Evolutionary conservation across 1,140 invertebrate species (phyloP), one percentile per base, ranked within the genome.

Genomic region (Calephelis virginiensis): DNA sequence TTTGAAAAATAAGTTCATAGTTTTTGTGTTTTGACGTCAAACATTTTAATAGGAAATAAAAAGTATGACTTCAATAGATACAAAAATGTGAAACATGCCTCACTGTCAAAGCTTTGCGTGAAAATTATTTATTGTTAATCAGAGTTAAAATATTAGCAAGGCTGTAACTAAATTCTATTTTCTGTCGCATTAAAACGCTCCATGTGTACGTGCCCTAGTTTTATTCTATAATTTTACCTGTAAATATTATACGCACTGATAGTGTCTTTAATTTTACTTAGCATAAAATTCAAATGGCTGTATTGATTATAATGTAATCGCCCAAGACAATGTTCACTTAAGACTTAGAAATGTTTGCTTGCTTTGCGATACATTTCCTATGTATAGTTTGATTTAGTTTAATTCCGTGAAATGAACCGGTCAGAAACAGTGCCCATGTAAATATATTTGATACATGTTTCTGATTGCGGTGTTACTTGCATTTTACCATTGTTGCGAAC

Each of bases 401-500:
- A 70, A 73, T 73, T 62, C 53, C 64, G 69, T 66, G 66, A 66
- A 61, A 60, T 61, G 56, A 61, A 56, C 50, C 64, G 47, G 17
- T 46, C 69, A 74, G 80, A 76, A 75, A 86, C 74, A 68, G 68
- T 46, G 70, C 70, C 63, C 61, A 68, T 89, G 85, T 90, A 90
- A 88, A 90, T 87, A 89, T 86, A 83, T 77, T 77, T 74, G 79
- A 77, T 83, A 82, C 69, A 74, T 77, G 80, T 83, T 81, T 82
- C 78, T 82, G 81, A 81, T 79, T 72, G 76, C 74, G 71, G 74
- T 81, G 77, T 85, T 86, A 85, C 82, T 85, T 90, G 86, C 86
- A 88, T 90, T 90, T 87, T 89, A 90, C 87, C 85, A 86, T 87
- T 87, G 80, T 86, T 86, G 88, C 83, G 79, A 85, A 89, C 86